Base-by-base conservation (phyloP, 1,140 invertebrate species). In the Latrodectus geometricus region DNA sequence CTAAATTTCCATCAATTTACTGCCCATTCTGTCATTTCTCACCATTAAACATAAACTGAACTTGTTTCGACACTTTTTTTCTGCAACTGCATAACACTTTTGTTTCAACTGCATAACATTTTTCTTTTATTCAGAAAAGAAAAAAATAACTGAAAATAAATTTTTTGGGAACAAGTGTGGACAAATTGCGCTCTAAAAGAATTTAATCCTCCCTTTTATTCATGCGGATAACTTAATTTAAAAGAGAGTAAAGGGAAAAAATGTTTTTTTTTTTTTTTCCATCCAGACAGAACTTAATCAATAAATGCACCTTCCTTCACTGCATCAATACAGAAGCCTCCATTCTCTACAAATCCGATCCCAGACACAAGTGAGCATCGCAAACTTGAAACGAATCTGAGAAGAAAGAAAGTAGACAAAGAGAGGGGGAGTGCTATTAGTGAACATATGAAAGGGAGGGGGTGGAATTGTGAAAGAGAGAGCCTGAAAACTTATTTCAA, bases 401-500 rank as follows among this genome's bases (percentile, higher is more conserved):
- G 4, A 23, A 20, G n/a, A 69, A n/a, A 69, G 68, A n/a, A 9
- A 23, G n/a, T 65, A 14, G 61, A 15, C 61, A 65, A 15, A n/a
- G n/a, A n/a, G 61, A 65, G 61, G 12, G 12, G 12, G n/a, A 14
- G 12, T n/a, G 61, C n/a, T 69, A n/a, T 69, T n/a, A 35, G 48
- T 49, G 70, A 73, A 48, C 70, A 73, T n/a, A 14, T 49, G 12
- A 68, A 66, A 20, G 23, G 48, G 61, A 20, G 56, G 35, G 50
- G 52, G 74, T 20, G 68, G 20, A 65, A 65, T n/a, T 65, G 61
- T 61, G 50, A 35, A 56, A 54, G 23, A 54, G 74, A 50, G n/a
- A 54, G 74, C 52, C 50, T 20, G 56, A 49, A 78, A 35, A 23
- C 61, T 23, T 78, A 68, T 66, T 68, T 78, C 76, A 68, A 78